Conservation (phyloP, 2,113 vertebrate genomes). For the Oncorhynchus clarkii region DNA sequence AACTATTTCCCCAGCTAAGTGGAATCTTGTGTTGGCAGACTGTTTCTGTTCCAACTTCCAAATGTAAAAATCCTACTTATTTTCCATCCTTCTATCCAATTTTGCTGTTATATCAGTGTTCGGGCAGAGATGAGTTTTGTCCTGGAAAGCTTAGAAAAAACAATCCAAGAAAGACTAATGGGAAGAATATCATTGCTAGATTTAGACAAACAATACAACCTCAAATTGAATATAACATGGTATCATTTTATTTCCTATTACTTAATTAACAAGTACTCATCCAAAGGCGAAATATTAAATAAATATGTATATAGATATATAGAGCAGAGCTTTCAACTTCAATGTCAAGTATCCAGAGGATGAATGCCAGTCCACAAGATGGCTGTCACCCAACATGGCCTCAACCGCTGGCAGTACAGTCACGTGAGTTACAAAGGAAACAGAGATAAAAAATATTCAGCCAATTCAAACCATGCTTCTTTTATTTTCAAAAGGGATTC, state of each 20-base stretch:
- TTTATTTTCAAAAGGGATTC: no score
- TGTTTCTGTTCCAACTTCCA: background rate
- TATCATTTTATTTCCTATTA: no score
- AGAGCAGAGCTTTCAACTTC: background rate
- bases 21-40: no score
- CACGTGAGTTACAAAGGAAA: background rate
- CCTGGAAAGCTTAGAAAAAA: background rate
- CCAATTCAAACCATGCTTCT: no score
- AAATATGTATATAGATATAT: background rate
- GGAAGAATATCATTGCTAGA: background rate
- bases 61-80: background rate
- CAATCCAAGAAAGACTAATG: background rate
- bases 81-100: background rate
- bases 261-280: no score
- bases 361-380: slow-evolving; percentile 20
- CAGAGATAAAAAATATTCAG: background rate
- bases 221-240: background rate
- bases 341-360: slow-evolving; percentile 1
- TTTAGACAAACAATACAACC: background rate
- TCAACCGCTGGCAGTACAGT: background rate
- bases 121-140: background rate
- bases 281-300: no score
- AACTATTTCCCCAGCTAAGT: no score
- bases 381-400: slow-evolving; percentile 4
- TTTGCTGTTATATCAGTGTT: background rate